A percentile compares a stretch with the other conserved stretches of the same genome.
Conservation (phyloP, 2,113 vertebrate genomes). For the Leucoraja erinaceus region DNA sequence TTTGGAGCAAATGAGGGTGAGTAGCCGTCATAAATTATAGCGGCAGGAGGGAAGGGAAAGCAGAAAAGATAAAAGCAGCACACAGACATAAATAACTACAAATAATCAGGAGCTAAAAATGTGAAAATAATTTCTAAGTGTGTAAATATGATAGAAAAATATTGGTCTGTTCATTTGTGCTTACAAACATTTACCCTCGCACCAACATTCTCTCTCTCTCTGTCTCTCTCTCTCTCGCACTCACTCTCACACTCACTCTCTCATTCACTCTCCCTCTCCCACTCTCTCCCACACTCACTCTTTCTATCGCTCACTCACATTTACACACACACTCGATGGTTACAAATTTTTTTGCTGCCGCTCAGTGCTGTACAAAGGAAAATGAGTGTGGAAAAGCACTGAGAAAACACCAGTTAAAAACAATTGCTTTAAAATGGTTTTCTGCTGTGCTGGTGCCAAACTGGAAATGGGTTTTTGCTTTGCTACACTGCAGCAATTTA, state of each 20-base stretch:
- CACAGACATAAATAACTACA: neutral
- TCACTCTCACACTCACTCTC: too few species aligned
- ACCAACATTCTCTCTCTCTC: too few species aligned
- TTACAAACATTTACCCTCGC: too few species aligned
- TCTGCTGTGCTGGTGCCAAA: neutral
- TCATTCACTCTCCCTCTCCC: too few species aligned
- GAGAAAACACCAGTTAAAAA: neutral
- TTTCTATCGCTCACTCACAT: too few species aligned
- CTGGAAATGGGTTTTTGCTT: neutral
- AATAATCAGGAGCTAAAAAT: neutral
- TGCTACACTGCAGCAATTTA: slow-evolving; percentile 4
- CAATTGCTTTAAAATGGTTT: neutral
- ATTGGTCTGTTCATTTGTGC: too few species aligned
- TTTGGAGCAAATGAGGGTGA: neutral
- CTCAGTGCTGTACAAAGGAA: neutral
- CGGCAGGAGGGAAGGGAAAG: neutral
- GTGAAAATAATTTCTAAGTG: neutral
- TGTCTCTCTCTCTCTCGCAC: too few species aligned
- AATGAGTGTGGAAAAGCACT: neutral
- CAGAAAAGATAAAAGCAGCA: neutral
- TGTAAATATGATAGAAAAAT: too few species aligned
- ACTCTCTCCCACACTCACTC: too few species aligned
- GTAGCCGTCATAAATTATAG: neutral
- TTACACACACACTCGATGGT: neutral
- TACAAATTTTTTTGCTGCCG: neutral